Base-by-base conservation (phyloP, 2,797 vertebrate species). In the Megalops cyprinoides region DNA sequence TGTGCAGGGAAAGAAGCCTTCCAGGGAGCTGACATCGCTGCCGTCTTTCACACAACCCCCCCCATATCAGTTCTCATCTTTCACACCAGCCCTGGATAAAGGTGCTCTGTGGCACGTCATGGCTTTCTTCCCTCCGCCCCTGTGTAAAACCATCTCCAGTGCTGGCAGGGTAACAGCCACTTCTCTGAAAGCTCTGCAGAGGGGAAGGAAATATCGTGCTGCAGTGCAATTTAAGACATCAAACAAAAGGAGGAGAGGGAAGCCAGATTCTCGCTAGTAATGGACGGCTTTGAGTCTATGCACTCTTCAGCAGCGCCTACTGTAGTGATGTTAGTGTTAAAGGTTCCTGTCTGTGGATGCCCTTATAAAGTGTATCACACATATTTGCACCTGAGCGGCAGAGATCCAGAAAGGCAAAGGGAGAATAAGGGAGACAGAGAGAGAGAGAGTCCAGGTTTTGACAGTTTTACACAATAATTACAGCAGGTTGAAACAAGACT, bases 401-500 rank as follows among this genome's bases (percentile, higher is more conserved):
- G n/a, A n/a, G n/a, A n/a, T n/a, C n/a, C n/a, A n/a, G n/a, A n/a
- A n/a, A n/a, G n/a, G n/a, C n/a, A n/a, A 65, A 51, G 34, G 53
- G 23, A 15, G 34, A 48, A 20, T 4, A 4, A 4, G 9, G 28
- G 15, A 77, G 31, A 39, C n/a, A 34, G 39, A 34, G 51, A 15
- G 62, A 18, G 37, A 10, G 10, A 23, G 49, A 14, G 78, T n/a
- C 20, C 25, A 67, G 28, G 31, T 62, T 20, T 20, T n/a, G 34
- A 9, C 62, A 73, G 65, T 67, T 73, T 82, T 55, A 77, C 23
- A 34, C 48, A 55, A 10, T 58, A 82, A 82, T 82, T 77, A 37
- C 73, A 78, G 74, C 65, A 49, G 28, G 62, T 56, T 62, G 76
- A 28, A 71, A n/a, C n/a, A 82, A 46, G 71, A 15, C 46, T 75